A percentile compares a stretch with the other conserved stretches of the same genome.
Conservation (phyloP, 2,113 vertebrate species). For the Hemichromis elongatus region DNA sequence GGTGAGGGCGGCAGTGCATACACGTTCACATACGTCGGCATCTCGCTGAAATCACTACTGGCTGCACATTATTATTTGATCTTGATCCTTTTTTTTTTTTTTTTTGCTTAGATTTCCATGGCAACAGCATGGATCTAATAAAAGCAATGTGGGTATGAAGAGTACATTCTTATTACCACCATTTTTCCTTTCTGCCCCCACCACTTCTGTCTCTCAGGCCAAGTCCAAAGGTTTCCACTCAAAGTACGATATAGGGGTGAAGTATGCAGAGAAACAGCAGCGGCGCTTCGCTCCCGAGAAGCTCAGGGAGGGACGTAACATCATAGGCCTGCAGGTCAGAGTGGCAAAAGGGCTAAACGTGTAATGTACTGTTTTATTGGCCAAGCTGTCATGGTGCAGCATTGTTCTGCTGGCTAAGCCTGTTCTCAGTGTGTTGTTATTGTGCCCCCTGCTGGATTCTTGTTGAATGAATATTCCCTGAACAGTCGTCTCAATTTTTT, state of each 20-base stretch:
- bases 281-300: slow-evolving; percentile 84
- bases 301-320: slow-evolving; percentile 85
- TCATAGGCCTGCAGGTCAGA: slow-evolving; percentile 90
- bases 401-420: neutral
- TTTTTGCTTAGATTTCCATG: neutral
- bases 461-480: neutral
- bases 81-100: neutral
- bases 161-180: neutral
- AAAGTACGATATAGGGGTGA: slow-evolving; percentile 83
- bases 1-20: slow-evolving; percentile 69
- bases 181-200: neutral
- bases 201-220: slow-evolving; percentile 68
- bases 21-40: neutral
- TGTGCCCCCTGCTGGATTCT: neutral
- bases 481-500: neutral
- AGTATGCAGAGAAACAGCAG: slow-evolving; percentile 88
- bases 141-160: neutral
- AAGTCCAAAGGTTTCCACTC: slow-evolving; percentile 87
- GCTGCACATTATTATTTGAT: neutral
- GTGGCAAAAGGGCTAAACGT: neutral
- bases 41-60: neutral
- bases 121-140: neutral
- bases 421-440: neutral
- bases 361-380: neutral
- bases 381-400: neutral